Evolutionary conservation across 1,140 invertebrate genomes (phyloP).

Genomic region (Drosophila jambulina): DNA sequence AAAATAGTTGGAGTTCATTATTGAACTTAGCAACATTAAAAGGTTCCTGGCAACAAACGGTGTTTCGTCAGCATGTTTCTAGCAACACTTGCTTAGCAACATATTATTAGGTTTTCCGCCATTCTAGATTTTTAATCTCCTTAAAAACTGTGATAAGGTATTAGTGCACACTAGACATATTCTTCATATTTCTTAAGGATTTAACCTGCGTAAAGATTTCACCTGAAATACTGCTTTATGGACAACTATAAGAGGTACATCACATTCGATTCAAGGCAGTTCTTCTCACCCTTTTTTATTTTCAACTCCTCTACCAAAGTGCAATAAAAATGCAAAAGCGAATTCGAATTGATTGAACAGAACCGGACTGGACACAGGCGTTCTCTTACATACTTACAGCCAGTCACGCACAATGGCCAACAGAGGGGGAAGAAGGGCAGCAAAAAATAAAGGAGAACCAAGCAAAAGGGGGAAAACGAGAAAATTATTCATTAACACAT

Average conservation of each 20-base stretch:
- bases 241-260: background rate
- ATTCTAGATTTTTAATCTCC: background rate
- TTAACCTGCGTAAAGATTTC: background rate
- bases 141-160: background rate
- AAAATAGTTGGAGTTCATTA: background rate
- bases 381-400: conserved; percentile 30
- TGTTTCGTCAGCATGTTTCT: background rate
- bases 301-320: conserved; percentile 55
- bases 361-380: conserved; percentile 16
- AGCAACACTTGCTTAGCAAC: background rate
- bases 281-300: background rate
- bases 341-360: conserved; percentile 72
- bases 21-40: background rate
- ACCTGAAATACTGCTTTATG: background rate
- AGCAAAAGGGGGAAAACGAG: conserved; percentile 38
- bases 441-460: background rate
- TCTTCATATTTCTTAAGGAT: background rate
- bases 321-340: conserved; percentile 75
- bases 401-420: conserved; percentile 38
- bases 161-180: too few species aligned
- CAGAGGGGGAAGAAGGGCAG: background rate
- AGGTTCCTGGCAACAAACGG: background rate
- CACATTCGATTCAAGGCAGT: background rate
- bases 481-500: conserved; percentile 84
- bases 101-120: background rate